Evolutionary conservation across 2,797 vertebrate species (phyloP).

Genomic region (Simalia tracyae): DNA sequence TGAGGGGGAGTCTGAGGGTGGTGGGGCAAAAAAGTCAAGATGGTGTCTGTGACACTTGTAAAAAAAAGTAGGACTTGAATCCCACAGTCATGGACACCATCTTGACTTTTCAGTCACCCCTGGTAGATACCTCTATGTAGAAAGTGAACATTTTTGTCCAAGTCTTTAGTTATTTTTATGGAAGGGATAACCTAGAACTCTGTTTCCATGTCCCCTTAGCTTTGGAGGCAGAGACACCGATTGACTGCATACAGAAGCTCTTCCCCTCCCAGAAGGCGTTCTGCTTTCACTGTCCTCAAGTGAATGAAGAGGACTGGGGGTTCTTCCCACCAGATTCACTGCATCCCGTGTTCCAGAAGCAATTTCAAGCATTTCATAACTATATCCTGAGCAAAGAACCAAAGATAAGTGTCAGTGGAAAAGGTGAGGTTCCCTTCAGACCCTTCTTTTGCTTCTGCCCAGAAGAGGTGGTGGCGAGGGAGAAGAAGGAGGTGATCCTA

Average conservation of each 20-base stretch:
- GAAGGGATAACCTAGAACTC: neutral
- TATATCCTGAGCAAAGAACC: neutral
- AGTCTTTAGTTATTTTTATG: neutral
- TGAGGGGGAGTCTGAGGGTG: no score
- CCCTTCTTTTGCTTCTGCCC: no score
- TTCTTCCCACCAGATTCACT: fast-evolving
- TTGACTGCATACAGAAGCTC: neutral
- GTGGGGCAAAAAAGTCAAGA: no score
- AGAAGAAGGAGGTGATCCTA: no score
- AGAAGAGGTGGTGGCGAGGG: no score
- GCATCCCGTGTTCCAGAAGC: constrained; percentile 1
- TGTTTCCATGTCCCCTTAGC: neutral
- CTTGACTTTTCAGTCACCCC: no score
- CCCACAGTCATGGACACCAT: no score
- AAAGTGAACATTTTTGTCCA: no score
- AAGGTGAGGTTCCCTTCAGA: neutral
- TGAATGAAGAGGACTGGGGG: neutral
- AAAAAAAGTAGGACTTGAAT: no score
- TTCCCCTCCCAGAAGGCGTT: constrained; percentile 18
- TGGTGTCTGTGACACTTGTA: no score
- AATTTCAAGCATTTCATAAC: neutral
- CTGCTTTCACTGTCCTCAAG: neutral
- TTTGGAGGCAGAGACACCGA: neutral
- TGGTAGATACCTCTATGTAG: no score
- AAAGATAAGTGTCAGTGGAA: neutral